Evolutionary conservation across 1,140 invertebrate species (phyloP).

Genomic region (Pogonomyrmex californicus): DNA sequence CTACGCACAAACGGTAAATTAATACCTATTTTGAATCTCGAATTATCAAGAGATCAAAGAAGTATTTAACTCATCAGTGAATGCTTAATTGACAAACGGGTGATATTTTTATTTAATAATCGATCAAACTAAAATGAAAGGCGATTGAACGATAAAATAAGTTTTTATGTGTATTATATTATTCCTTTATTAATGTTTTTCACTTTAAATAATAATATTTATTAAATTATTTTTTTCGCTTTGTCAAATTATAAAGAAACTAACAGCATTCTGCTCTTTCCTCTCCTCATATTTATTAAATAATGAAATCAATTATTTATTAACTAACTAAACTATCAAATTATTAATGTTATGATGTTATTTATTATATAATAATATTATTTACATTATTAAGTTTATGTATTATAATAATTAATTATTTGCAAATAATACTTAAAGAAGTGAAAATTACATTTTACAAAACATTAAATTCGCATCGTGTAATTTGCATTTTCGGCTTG

Average conservation of each 20-base stretch:
- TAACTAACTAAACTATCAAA: constrained; percentile 9
- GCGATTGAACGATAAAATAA: background rate
- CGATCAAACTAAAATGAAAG: background rate
- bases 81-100: background rate
- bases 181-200: background rate
- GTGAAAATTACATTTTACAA: background rate
- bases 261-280: background rate
- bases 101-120: background rate
- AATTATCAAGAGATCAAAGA: constrained; percentile 1
- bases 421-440: background rate
- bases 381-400: constrained; percentile 6
- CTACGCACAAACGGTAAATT: background rate
- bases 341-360: constrained; percentile 7
- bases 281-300: background rate
- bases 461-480: background rate
- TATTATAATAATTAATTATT: constrained; percentile 17
- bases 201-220: background rate
- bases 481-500: background rate
- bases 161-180: background rate
- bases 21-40: constrained; percentile 1
- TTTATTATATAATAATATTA: constrained; percentile 2
- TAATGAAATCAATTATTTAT: constrained; percentile 8
- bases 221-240: background rate
- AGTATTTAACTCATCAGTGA: background rate
- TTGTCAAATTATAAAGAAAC: background rate